Base-by-base conservation (phyloP, 53 echinoderm and acorn worm species). In the Mesocentrotus franciscanus region DNA sequence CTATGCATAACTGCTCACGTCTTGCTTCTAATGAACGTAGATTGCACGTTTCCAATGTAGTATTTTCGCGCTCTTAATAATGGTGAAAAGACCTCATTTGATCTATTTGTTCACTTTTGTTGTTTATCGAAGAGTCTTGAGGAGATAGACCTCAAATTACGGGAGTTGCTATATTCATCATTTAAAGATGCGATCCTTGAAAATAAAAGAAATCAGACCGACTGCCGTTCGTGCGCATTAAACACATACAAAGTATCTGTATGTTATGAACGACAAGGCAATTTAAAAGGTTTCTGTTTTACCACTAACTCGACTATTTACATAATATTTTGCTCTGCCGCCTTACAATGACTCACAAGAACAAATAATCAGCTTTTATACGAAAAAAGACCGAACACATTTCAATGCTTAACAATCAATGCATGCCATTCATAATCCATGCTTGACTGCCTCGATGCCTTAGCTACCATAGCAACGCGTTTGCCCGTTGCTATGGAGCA, bases 391-490 rank as follows among this genome's bases (percentile, higher is more conserved):
- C 20, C 17, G 15, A 33, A 20, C 18, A 22, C 20, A 39, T 20
- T 42, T 42, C 81, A 81, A 36, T 36, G 17, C 17, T 81, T 8
- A 15, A 81, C 58, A 87, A 87, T 87, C 87, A 87, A 57, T 57
- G 57, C 87, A 58, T 58, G 9, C 33, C 87, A 58, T 56, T 57
- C 58, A 58, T 87, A 87, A 12, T 58, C 87, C 87, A 57, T 58
- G 87, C 87, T 27, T 58, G 56, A 87, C 56, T 87, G 58, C 87
- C 15, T 87, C 58, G 11, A 87, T 87, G 9, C 11, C 59, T n/a
- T 27, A 87, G 87, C 87, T 87, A 8, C 57, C 87, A 87, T 87
- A 22, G 87, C 87, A 87, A 87, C 87, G 87, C n/a, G 58, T 87
- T 4, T 87, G 18, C n/a, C 29, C 87, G 58, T 87, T 87, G 87